Base-by-base conservation (phyloP, 2,888 invertebrate species). In the Cerceris ruficornis region DNA sequence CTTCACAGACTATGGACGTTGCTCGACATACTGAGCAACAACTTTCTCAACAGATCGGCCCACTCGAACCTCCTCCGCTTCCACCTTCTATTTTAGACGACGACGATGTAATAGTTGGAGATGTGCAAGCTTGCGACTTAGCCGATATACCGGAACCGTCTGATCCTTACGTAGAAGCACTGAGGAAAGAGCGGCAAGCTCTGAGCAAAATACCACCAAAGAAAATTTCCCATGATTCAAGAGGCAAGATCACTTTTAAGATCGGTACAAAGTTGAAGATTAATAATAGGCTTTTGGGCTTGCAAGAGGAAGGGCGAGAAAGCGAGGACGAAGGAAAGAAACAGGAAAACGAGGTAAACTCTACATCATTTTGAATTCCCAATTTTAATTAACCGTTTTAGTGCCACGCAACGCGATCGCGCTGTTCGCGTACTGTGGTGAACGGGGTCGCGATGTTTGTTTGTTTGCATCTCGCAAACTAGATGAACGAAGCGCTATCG, bases 1-100 rank as follows among this genome's bases (percentile, higher is more conserved):
- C 97, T 0, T 95, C 96, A 8, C 95, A 96, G 86, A 96, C 96
- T 76, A 95, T 96, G 89, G 95, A 96, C 83, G 94, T 96, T 65
- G 96, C 96, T 0, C 94, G 95, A 83, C 94, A 93, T 61, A 93
- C 93, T 0, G 93, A 92, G 66, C 91, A 93, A 73, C 91, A 91
- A 74, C 82, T 92, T 57, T 89, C 92, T 0, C 91, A 91, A 9
- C 92, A 92, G 66, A 91, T 92, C 4, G 92, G 91, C 50, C 91
- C 92, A 0, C 77, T 90, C 0, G 88, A 90, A 49, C 90, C 90
- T 7, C 90, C 90, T 0, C 90, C 90, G 1, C 52, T 90, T 5
- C 89, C 90, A 0, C 89, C 89, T 0, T 86, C 80, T 57, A 89
- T 90, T 14, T 89, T 90, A 1, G 88, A 88, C 5, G 91, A 90